phyloP scores from a whole-genome alignment of 2,888 invertebrate species.

The Catocala nupta region DNA sequence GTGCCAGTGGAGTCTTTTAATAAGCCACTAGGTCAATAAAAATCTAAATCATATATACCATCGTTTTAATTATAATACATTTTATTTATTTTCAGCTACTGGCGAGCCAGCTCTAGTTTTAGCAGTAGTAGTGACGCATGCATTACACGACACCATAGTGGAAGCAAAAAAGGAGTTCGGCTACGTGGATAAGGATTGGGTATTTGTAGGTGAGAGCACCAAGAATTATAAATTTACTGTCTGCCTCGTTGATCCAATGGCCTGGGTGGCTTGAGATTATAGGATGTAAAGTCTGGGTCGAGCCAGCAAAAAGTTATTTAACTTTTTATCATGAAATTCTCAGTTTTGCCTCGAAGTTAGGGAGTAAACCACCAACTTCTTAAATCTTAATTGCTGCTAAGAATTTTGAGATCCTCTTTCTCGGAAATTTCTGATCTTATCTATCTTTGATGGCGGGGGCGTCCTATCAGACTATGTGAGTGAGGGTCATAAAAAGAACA shows the following conservation, averaged over 20 bases:
- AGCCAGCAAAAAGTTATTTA: too few species aligned
- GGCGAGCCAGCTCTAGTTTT: conserved; percentile 86
- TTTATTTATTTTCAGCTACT: conserved; percentile 72
- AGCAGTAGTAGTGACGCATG: conserved; percentile 83
- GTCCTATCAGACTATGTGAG: too few species aligned
- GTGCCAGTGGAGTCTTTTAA: too few species aligned
- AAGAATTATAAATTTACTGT: neutral
- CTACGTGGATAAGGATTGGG: conserved; percentile 83
- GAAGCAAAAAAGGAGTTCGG: conserved; percentile 89
- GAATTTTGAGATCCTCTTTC: too few species aligned
- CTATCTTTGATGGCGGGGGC: too few species aligned
- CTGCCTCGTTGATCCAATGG: neutral
- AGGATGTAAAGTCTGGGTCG: too few species aligned
- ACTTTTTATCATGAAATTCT: neutral
- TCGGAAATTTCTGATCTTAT: too few species aligned
- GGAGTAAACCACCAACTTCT: too few species aligned
- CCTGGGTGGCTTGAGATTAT: neutral
- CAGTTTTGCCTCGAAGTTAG: too few species aligned
- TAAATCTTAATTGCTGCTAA: too few species aligned
- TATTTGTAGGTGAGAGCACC: conserved; percentile 83
- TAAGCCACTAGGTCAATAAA: neutral
- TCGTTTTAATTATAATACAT: neutral
- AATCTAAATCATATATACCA: neutral
- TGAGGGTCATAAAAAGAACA: neutral
- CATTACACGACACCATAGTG: conserved; percentile 88